Evolutionary conservation across 2,113 vertebrate genomes (phyloP).

Genomic region (Cercopithecus mona): DNA sequence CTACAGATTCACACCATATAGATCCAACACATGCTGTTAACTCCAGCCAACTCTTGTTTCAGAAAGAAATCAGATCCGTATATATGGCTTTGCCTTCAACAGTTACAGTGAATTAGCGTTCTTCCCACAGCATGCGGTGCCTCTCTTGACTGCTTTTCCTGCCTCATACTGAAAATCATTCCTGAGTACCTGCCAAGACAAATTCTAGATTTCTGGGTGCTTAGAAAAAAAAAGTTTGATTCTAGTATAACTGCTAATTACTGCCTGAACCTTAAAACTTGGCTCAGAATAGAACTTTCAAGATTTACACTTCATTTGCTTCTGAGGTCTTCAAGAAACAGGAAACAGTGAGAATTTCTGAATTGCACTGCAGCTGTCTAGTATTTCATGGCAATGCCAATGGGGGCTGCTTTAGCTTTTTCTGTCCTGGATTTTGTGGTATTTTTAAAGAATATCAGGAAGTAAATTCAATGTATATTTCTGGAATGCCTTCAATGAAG

Average conservation of each 20-base stretch:
- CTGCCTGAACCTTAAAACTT: conserved; percentile 6
- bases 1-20: neutral
- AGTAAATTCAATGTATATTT: neutral
- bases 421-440: neutral
- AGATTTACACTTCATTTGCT: neutral
- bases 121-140: neutral
- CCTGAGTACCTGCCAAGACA: neutral
- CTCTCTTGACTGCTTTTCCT: neutral
- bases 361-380: neutral
- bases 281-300: neutral
- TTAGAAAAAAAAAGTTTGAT: neutral
- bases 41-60: neutral
- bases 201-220: conserved; percentile 9
- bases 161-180: neutral
- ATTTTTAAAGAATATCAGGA: neutral
- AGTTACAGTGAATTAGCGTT: neutral
- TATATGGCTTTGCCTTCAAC: neutral
- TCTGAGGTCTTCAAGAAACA: neutral
- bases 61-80: neutral
- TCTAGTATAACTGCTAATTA: neutral
- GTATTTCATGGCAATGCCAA: neutral
- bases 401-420: neutral
- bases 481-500: neutral
- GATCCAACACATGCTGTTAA: neutral
- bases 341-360: neutral